Conservation (phyloP, 2,797 vertebrate species). For the Vultur gryphus region DNA sequence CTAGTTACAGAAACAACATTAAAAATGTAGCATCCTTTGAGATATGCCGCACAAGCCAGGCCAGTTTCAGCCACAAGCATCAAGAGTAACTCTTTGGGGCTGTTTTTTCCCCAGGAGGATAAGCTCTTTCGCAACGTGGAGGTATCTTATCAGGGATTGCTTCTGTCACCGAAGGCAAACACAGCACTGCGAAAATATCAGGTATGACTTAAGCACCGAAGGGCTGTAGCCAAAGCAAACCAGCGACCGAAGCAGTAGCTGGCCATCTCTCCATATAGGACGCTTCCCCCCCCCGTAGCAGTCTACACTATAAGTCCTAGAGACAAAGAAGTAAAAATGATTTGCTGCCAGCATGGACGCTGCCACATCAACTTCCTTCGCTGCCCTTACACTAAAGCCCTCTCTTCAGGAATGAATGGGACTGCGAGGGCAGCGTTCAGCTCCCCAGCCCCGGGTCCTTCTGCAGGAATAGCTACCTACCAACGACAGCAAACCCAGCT, state of each 20-base stretch:
- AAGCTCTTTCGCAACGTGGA: background rate
- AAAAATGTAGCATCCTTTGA: constrained; percentile 13
- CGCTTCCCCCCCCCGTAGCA: background rate
- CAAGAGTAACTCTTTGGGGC: background rate
- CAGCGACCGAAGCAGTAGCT: background rate
- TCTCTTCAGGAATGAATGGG: background rate
- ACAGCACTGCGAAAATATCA: background rate
- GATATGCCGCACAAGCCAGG: background rate
- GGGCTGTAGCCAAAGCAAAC: background rate
- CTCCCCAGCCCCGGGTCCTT: background rate
- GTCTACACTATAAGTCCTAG: background rate
- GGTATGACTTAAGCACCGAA: background rate
- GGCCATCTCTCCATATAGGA: background rate
- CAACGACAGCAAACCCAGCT: background rate
- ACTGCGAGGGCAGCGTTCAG: background rate
- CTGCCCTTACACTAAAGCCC: background rate
- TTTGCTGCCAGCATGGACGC: background rate
- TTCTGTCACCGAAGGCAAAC: constrained; percentile 33
- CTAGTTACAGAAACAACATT: constrained; percentile 31
- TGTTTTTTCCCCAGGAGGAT: background rate
- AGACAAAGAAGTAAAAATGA: background rate
- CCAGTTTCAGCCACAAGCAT: background rate
- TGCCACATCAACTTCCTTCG: background rate
- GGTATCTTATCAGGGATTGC: background rate
- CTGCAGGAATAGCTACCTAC: background rate